Base-by-base conservation (phyloP, 1,140 invertebrate genomes). In the Vanessa atalanta region DNA sequence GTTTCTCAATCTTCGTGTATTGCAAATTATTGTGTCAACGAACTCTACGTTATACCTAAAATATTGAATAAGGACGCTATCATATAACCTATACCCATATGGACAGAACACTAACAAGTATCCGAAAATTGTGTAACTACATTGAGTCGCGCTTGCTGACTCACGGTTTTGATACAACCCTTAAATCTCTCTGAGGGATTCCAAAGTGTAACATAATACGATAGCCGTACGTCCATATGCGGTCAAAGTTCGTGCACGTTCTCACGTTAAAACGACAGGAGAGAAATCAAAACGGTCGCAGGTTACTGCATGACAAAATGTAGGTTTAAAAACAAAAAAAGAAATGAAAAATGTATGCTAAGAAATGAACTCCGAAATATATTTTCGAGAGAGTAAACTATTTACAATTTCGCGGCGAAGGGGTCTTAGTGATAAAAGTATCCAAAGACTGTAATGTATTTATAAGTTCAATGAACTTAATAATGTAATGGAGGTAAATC, bases 371-470 rank as follows among this genome's bases (percentile, higher is more conserved):
- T 91, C 89, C 89, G 87, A 88, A 91, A 89, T 88, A 88, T 90
- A 91, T 89, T 92, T 92, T 91, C 88, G 90, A 87, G 88, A 86
- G 86, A 90, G 82, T 79, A 80, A 83, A 88, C 82, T 92, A 91
- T 91, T 92, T 91, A 92, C 89, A 92, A 83, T 60, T 66, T 81
- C 80, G 83, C 83, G 78, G 85, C 76, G 81, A 84, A 85, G 84
- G 86, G 83, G 90, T 91, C 88, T 91, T 92, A 91, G 88, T 87
- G 88, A 87, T 90, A 89, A 84, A 86, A 65, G 82, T 90, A 89
- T 92, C 90, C 90, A 92, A 92, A 92, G 90, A 92, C 90, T 91
- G 90, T 87, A 88, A 89, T 83, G 88, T 92, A 89, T 89, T 83
- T 92, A 90, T 89, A 83, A 90, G 87, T 90, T 90, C 87, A 73